Percentiles rank a stretch among this genome's conserved stretches.
Evolutionary conservation across 2,888 invertebrate species (phyloP).

Genomic region (Campoplex capitator): DNA sequence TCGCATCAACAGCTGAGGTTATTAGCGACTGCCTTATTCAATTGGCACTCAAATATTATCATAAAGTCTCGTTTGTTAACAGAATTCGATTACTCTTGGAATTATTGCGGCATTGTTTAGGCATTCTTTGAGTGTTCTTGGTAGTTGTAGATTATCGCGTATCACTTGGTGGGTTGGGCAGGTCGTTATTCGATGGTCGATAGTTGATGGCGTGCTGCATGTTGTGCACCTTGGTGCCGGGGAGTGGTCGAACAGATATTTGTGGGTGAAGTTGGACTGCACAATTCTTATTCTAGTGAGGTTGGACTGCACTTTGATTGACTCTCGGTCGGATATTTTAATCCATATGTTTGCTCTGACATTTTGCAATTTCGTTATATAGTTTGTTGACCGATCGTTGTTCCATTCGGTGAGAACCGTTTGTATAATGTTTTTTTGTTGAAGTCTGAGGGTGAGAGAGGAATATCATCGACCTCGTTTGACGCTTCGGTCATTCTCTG

Average conservation of each 20-base stretch:
- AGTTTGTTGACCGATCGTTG: background rate
- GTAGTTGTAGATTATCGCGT: background rate
- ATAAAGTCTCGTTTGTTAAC: no score
- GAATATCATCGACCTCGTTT: background rate
- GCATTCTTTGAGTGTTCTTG: background rate
- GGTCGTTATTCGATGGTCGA: background rate
- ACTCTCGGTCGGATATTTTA: background rate
- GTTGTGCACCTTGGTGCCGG: background rate
- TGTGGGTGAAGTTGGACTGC: background rate
- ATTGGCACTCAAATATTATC: no score
- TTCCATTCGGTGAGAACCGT: background rate
- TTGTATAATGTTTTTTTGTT: background rate
- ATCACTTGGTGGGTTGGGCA: background rate
- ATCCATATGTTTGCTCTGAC: background rate
- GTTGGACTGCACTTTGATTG: conserved; percentile 7
- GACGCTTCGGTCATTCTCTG: background rate
- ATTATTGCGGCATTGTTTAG: background rate
- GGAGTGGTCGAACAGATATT: background rate
- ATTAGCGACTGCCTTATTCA: no score
- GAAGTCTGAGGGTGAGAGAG: conserved; percentile 3
- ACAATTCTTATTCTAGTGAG: conserved; percentile 17
- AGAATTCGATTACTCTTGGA: no score
- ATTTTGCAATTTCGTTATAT: conserved; percentile 6
- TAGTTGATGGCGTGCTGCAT: background rate
- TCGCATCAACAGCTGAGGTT: no score